Base-by-base conservation (phyloP, 2,888 invertebrate genomes). In the Amphipoea oculea region DNA sequence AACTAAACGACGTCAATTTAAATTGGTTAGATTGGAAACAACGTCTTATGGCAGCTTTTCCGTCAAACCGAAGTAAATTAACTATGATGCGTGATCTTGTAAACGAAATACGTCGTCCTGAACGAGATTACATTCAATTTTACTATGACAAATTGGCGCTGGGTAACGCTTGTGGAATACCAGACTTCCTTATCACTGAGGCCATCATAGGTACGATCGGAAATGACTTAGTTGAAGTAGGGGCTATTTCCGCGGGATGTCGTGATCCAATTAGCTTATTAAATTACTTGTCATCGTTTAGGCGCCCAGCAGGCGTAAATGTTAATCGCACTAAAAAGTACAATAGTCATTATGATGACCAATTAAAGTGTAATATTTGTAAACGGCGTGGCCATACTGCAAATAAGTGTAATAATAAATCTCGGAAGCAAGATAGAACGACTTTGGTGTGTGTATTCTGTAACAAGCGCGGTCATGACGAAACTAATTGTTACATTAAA, bases 371-470 rank as follows among this genome's bases (percentile, higher is more conserved):
- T 42, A 66, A 42, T 66, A 66, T 66, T 66, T 66, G 40, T 4
- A 42, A 66, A 66, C 40, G 66, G 40, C 40, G 40, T 5, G 66
- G 40, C 23, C 40, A 66, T 66, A 42, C 40, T 66, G 66, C 66
- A 45, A 67, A 67, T 67, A 67, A 67, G 51, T 69, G 69, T 69
- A 69, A 69, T 69, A 36, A 45, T 67, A 67, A 67, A 67, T 68
- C 48, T 68, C 48, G n/a, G 29, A 68, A 48, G 48, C 48, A 48
- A 68, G 68, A 68, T 20, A 68, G 20, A 29, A 29, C 45, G 29
- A 29, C 68, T 54, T 70, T 54, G 6, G 54, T 45, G 42, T 42
- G 42, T 42, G 42, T 1, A 9, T 42, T 42, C 42, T 42, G 42
- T 42, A 9, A 7, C 42, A 42, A 42, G 42, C 42, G 42, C 9